Conservation (phyloP, 2,797 vertebrate species). For the Lates japonicus region DNA sequence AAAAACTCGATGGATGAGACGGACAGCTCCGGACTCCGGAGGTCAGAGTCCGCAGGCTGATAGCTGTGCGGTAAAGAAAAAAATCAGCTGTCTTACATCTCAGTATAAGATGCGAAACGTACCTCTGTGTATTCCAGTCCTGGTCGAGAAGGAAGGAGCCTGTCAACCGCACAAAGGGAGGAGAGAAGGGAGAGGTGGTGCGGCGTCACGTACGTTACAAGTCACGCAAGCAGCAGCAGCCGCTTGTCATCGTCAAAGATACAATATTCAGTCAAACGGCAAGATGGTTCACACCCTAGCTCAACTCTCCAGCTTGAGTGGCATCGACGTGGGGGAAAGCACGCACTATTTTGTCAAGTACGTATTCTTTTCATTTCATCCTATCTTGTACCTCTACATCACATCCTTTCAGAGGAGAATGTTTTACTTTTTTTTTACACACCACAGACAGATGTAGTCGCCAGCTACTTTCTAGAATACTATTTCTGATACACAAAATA, state of each 20-base stretch:
- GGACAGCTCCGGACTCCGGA: background rate
- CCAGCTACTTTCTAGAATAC: no score
- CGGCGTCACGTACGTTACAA: slow-evolving; percentile 58
- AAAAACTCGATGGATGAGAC: background rate
- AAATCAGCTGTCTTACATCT: background rate
- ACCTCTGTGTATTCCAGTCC: slow-evolving; percentile 77
- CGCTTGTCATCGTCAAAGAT: slow-evolving; percentile 45
- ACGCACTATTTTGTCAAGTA: no score
- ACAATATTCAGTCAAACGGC: background rate
- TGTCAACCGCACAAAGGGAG: slow-evolving; percentile 77
- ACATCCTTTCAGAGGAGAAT: background rate
- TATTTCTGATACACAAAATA: no score
- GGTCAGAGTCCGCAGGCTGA: background rate
- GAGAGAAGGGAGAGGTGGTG: slow-evolving; percentile 71
- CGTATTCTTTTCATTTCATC: background rate
- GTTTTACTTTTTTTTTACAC: no score
- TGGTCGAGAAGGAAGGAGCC: slow-evolving; percentile 66
- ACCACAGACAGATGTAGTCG: background rate
- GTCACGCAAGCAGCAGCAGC: slow-evolving; percentile 45
- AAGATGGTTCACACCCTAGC: slow-evolving; percentile 39
- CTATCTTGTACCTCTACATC: background rate
- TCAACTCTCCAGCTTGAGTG: background rate
- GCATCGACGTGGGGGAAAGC: no score
- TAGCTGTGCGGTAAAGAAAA: accelerated
- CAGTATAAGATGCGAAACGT: slow-evolving; percentile 26